These are phyloP conservation scores for Campoplex capitator DNA, from an alignment of 2,888 invertebrate genomes.

Conservation along the genomic window DNA sequence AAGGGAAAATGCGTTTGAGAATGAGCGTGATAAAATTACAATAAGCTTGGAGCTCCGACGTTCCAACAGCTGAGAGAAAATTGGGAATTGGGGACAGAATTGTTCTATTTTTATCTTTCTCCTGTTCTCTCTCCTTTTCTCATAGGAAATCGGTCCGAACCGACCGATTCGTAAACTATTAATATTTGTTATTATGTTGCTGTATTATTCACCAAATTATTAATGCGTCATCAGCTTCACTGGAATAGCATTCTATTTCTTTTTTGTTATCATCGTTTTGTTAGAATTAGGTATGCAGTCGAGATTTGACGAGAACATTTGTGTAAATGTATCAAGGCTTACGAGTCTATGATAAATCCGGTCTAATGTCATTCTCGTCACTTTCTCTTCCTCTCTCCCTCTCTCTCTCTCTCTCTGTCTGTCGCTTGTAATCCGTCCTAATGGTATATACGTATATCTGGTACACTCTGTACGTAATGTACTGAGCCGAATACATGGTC, in stretches of 20 bases:
- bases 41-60: conserved; percentile 34
- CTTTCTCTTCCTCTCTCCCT: neutral
- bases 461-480: conserved; percentile 6
- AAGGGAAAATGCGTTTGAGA: conserved; percentile 42
- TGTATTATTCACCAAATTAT: neutral
- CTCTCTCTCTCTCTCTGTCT: no score
- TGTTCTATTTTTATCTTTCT: neutral
- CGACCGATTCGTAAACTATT: no score
- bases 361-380: neutral
- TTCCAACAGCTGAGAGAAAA: conserved; percentile 22
- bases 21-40: conserved; percentile 51
- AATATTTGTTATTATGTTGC: neutral
- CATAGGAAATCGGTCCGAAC: neutral
- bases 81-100: conserved; percentile 26
- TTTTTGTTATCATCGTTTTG: neutral
- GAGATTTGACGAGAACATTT: neutral
- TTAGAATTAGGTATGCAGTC: neutral
- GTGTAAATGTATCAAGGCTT: neutral
- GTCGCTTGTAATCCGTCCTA: neutral
- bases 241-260: neutral
- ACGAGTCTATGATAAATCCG: neutral
- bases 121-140: neutral
- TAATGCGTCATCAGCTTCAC: neutral
- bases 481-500: conserved; percentile 59
- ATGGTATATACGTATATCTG: neutral